These are phyloP conservation scores for Lacerta bilineata DNA, from an alignment of 2,797 vertebrate genomes.

Conservation along the genomic window DNA sequence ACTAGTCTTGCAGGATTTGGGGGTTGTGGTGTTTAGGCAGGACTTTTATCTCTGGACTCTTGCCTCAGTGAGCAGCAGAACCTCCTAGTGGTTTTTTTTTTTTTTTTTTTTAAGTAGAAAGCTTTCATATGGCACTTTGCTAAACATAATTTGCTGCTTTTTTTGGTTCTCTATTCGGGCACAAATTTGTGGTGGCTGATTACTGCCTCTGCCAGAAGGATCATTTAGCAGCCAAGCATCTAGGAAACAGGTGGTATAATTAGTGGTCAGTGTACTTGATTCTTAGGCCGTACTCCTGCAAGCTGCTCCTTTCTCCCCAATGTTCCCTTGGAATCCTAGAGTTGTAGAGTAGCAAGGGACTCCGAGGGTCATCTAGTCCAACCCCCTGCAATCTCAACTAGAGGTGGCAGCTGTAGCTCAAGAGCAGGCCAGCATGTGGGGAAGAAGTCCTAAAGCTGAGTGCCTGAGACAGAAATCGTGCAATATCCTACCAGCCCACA, in stretches of 20 bases:
- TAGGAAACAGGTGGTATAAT: conserved; percentile 5
- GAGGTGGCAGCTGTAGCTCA: too few relatives aligned
- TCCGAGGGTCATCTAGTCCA: too few relatives aligned
- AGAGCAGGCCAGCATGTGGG: neutral
- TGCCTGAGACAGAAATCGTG: neutral
- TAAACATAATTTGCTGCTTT: neutral
- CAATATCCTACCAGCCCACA: neutral
- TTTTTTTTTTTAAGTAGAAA: neutral
- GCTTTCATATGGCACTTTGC: neutral
- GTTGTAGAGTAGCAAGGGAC: too few relatives aligned
- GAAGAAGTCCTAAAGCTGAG: too few relatives aligned
- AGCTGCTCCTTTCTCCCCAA: neutral
- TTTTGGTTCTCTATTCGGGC: neutral
- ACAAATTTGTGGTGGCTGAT: neutral
- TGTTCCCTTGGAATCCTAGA: neutral
- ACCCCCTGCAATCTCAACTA: too few relatives aligned
- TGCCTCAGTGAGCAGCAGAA: neutral
- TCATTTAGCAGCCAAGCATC: neutral
- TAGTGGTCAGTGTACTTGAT: neutral
- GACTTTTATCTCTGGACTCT: neutral
- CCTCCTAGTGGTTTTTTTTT: neutral
- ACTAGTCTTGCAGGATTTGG: neutral
- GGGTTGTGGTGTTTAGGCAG: neutral
- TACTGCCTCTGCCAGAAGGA: neutral
- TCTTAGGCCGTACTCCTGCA: neutral